Evolutionary conservation across 2,113 vertebrate genomes (phyloP).

Genomic region (Zosterops pallidus): DNA sequence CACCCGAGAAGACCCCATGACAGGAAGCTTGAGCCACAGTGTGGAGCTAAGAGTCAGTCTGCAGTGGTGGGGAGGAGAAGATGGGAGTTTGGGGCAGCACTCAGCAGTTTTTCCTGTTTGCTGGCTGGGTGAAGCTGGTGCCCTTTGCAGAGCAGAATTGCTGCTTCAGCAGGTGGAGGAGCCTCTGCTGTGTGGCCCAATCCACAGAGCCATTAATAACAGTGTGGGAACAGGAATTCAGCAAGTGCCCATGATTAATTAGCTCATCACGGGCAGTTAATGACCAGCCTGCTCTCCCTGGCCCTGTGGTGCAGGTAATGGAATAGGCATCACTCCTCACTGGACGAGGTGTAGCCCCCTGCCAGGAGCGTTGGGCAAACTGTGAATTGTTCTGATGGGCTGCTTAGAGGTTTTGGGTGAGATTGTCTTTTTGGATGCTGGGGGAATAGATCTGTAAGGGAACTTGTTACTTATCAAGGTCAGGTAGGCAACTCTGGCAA

Average conservation of each 20-base stretch:
- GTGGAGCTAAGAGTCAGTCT: neutral
- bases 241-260: constrained; percentile 36
- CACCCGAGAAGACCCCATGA: rapidly evolving
- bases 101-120: neutral
- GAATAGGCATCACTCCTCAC: neutral
- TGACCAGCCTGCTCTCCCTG: neutral
- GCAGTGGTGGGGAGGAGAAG: rapidly evolving
- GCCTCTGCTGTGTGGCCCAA: neutral
- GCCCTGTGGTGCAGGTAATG: neutral
- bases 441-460: neutral
- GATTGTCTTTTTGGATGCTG: rapidly evolving
- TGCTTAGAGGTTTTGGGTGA: neutral
- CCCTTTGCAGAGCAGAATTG: neutral
- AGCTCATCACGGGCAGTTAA: neutral
- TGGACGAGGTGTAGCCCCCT: neutral
- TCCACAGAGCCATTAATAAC: constrained; percentile 32
- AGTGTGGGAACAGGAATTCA: neutral
- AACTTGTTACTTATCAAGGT: neutral
- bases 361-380: neutral
- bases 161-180: constrained; percentile 22
- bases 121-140: neutral
- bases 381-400: neutral
- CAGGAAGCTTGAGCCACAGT: neutral
- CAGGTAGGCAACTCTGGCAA: neutral
- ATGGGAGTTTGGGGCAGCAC: neutral